phyloP scores from a whole-genome alignment of 2,797 vertebrate genomes.

The Neosilurus mollespiculum region DNA sequence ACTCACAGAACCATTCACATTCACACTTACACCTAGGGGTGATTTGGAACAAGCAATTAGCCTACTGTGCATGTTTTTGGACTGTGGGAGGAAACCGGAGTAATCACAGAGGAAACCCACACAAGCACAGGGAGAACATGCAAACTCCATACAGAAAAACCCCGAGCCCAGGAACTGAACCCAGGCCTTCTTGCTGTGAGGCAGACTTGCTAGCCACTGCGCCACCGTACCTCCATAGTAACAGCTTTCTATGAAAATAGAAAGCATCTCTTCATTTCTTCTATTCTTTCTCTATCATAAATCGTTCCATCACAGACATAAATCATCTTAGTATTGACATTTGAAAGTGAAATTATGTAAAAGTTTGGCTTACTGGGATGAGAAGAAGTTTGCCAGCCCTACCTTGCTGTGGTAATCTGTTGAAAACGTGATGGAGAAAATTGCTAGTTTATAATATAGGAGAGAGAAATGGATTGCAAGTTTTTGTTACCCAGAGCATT shows the following conservation, averaged over 20 bases:
- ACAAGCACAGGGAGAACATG: too few relatives aligned
- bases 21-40: too few relatives aligned
- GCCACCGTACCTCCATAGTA: neutral
- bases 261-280: neutral
- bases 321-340: neutral
- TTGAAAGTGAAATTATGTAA: slow-evolving; percentile 1
- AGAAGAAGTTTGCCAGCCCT: neutral
- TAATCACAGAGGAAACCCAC: too few relatives aligned
- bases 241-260: neutral
- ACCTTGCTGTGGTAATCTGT: neutral
- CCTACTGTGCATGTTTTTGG: too few relatives aligned
- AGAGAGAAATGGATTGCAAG: neutral
- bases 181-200: too few relatives aligned
- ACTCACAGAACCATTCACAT: too few relatives aligned
- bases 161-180: too few relatives aligned
- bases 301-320: neutral
- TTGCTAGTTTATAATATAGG: neutral
- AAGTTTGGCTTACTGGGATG: neutral
- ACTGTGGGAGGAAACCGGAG: too few relatives aligned
- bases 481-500: slow-evolving; percentile 7
- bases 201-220: too few relatives aligned
- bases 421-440: neutral
- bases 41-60: too few relatives aligned
- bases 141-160: too few relatives aligned
- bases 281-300: neutral